Conservation (phyloP, 2,888 invertebrate genomes). For the Harpalus rubripes region DNA sequence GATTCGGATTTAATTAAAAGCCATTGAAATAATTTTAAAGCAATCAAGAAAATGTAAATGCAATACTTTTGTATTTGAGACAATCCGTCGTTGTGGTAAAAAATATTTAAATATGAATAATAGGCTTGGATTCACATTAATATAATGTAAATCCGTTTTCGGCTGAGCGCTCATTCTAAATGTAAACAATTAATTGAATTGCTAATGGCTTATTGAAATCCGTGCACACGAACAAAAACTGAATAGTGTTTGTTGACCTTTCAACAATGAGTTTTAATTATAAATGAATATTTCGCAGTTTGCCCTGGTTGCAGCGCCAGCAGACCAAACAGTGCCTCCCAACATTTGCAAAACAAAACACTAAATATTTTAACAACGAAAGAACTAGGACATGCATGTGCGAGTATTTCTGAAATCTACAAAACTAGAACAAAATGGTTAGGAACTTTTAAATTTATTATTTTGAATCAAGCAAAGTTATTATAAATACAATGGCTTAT, state of each 20-base stretch:
- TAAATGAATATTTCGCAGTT: constrained; percentile 50
- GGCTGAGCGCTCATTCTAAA: constrained; percentile 23
- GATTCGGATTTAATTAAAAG: constrained; percentile 6
- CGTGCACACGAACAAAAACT: constrained; percentile 47
- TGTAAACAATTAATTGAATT: constrained; percentile 61
- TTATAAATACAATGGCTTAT: no score
- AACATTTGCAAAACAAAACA: not conserved
- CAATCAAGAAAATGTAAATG: constrained; percentile 41
- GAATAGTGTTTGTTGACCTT: constrained; percentile 51
- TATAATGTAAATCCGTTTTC: constrained; percentile 29
- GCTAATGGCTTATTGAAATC: constrained; percentile 54
- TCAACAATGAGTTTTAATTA: constrained; percentile 53
- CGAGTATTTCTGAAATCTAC: no score
- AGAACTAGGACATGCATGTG: no score
- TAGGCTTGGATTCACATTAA: constrained; percentile 29
- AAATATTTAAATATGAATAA: constrained; percentile 46
- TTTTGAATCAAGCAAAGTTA: no score
- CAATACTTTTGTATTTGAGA: constrained; percentile 5
- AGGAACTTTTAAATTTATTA: no score
- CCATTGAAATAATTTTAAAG: constrained; percentile 24
- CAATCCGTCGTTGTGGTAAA: constrained; percentile 3
- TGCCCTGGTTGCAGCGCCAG: not conserved
- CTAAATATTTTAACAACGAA: not conserved
- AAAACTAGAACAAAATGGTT: no score
- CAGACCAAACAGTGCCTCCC: not conserved